phyloP scores from a whole-genome alignment of 2,888 invertebrate species.

The Trilocha varians region DNA sequence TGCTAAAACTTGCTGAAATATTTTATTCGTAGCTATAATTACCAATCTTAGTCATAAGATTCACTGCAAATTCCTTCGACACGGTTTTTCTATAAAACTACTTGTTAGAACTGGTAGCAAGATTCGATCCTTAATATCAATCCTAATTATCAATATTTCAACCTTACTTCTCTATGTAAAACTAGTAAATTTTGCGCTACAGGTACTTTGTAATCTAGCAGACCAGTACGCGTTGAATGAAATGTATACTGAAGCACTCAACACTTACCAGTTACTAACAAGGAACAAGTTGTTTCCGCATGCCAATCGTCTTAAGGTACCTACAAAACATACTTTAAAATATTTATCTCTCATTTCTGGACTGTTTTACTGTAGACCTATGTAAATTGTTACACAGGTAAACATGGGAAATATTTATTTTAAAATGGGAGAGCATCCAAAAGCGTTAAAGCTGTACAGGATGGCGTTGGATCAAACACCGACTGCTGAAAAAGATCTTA shows the following conservation, averaged over 20 bases:
- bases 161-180: no score
- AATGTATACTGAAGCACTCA: slow-evolving; percentile 95
- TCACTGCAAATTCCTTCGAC: no score
- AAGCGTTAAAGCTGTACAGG: slow-evolving; percentile 97
- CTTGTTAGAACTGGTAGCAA: no score
- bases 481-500: slow-evolving; percentile 91
- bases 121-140: no score
- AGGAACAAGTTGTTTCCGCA: slow-evolving; percentile 95
- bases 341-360: no score
- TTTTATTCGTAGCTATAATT: no score
- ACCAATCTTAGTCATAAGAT: no score
- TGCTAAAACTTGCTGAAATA: no score
- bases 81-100: no score
- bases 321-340: not conserved
- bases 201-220: slow-evolving; percentile 97
- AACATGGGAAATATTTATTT: slow-evolving; percentile 99
- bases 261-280: slow-evolving; percentile 95
- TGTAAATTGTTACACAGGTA: slow-evolving; percentile 30
- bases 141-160: no score
- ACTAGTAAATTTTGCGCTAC: slow-evolving; percentile 3
- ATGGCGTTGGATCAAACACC: slow-evolving; percentile 99
- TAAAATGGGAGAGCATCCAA: slow-evolving; percentile 92
- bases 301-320: slow-evolving; percentile 91
- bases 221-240: slow-evolving; percentile 95
- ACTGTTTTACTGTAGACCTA: not conserved